Base-by-base conservation (phyloP, 2,888 invertebrate species). In the Agrotis puta region DNA sequence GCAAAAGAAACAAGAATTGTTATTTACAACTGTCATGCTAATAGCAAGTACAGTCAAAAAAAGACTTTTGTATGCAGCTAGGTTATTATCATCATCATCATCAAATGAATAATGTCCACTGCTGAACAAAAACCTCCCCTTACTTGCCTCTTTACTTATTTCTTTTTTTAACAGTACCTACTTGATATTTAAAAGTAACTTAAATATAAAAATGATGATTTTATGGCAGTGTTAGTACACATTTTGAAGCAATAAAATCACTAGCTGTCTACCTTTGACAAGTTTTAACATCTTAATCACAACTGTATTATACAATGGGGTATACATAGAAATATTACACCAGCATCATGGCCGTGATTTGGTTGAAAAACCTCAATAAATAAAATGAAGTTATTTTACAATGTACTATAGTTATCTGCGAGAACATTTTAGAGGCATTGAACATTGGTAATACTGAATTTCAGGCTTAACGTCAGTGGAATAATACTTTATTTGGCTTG, bases 261-360 rank as follows among this genome's bases (percentile, higher is more conserved):
- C 72, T 63, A 72, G 72, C 62, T 71, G 62, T 71, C 72, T 48
- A 63, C 47, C 47, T 39, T 71, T 48, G 5, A 54, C 4, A 54
- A 27, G 0, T 5, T 48, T 48, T 24, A 53, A 27, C 24, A 9
- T 18, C 0, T n/a, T 16, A 22, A 50, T 33, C 16, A 51, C 43
- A 7, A 48, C 14, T 27, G 3, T 18, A 22, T 51, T 7, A 14
- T 2, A 1, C 5, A 1, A 51, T 20, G 16, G 13, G 14, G 7
- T n/a, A 59, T 14, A 2, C 0, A 54, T 11, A 22, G 0, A 5
- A 18, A 47, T 43, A 22, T 3, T 14, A 16, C 2, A 51, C 14
- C 18, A n/a, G n/a, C 0, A 47, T 24, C 11, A 20, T 3, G 33
- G 3, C 13, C 51, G 9, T n/a, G 27, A 33, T 14, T 5, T 33